Evolutionary conservation across 2,113 vertebrate species (phyloP).

Genomic region (Nothoprocta perdicaria): DNA sequence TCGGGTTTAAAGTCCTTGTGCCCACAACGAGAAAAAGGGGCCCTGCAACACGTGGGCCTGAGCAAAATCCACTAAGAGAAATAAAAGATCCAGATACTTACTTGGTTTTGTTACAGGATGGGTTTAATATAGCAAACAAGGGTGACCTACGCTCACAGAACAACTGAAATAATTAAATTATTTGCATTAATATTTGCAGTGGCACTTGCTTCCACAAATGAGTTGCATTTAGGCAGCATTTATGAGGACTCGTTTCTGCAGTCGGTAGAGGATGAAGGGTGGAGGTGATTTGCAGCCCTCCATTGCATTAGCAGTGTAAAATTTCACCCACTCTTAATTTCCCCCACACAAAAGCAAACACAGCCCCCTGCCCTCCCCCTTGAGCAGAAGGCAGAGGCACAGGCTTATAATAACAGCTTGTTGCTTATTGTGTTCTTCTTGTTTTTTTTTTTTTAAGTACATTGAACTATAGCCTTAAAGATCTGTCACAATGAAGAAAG

Average conservation of each 20-base stretch:
- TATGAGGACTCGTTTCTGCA: background rate
- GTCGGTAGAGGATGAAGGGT: background rate
- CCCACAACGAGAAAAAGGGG: background rate
- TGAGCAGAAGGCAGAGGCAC: background rate
- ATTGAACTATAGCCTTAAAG: background rate
- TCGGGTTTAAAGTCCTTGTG: background rate
- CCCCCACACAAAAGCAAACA: background rate
- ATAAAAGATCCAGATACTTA: background rate
- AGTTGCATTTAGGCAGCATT: background rate
- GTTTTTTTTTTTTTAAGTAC: background rate
- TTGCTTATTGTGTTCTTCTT: background rate
- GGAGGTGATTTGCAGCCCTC: background rate
- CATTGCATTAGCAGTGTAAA: background rate
- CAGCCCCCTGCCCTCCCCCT: background rate
- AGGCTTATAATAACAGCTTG: background rate
- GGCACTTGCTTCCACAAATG: background rate
- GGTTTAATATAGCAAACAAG: background rate
- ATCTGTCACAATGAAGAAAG: background rate
- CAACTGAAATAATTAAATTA: background rate
- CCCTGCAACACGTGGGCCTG: background rate
- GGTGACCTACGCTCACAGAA: background rate
- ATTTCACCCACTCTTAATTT: background rate
- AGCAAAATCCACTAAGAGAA: background rate
- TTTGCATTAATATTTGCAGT: background rate
- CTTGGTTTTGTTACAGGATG: background rate